Conservation (phyloP, 2,113 vertebrate species). For the Clarias magur region DNA sequence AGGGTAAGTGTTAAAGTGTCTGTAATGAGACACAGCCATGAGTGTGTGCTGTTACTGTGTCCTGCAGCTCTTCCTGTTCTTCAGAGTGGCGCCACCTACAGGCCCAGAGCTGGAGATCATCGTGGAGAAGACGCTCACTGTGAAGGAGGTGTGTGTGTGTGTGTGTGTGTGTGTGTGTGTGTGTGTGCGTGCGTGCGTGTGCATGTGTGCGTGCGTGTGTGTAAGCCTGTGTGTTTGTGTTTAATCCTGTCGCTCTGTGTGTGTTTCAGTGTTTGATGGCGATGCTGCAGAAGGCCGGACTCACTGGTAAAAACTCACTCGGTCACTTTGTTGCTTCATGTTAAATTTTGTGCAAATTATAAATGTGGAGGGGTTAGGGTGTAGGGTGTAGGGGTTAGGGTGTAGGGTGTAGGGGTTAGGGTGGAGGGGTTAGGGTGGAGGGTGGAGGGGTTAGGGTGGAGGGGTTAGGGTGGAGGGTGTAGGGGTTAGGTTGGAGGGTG, state of each 20-base stretch:
- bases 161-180: neutral
- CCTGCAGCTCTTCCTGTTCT: constrained; percentile 86
- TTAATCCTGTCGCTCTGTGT: constrained; percentile 1
- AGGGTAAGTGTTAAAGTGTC: neutral
- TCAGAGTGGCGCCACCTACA: constrained; percentile 71
- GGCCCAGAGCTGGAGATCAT: constrained; percentile 83
- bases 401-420: neutral
- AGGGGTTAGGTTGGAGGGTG: neutral
- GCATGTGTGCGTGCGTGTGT: neutral
- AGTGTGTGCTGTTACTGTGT: constrained; percentile 33
- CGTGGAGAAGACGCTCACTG: constrained; percentile 79
- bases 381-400: neutral
- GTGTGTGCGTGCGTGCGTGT: neutral
- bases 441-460: neutral
- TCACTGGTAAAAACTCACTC: constrained; percentile 76
- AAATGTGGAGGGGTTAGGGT: neutral
- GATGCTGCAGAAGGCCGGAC: constrained; percentile 81
- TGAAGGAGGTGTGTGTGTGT: constrained; percentile 76
- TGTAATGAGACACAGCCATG: neutral
- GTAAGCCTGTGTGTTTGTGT: constrained; percentile 13
- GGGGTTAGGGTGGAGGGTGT: neutral
- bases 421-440: neutral
- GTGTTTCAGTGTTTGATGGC: constrained; percentile 81
- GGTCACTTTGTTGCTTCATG: neutral
- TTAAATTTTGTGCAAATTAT: neutral